Percentiles rank a stretch among this genome's conserved stretches.
Evolutionary conservation across 2,797 vertebrate species (phyloP).

Genomic region (Arrhamphus sclerolepis): DNA sequence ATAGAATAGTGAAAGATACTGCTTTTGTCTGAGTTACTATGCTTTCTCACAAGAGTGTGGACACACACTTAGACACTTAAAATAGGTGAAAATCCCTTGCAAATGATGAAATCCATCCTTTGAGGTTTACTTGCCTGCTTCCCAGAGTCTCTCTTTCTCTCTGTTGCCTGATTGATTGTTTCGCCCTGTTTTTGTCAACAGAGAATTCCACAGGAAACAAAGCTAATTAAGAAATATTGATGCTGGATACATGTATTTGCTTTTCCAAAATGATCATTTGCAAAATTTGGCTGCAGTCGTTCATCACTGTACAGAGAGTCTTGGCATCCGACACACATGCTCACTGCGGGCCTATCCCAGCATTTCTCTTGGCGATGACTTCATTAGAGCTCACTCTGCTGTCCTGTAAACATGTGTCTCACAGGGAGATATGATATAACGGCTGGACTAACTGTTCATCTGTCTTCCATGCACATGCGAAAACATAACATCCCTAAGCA

Average conservation of each 20-base stretch:
- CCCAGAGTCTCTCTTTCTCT: conserved; percentile 48
- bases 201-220: conserved; percentile 80
- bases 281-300: conserved; percentile 63
- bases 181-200: conserved; percentile 70
- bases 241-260: conserved; percentile 80
- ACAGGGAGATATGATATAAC: conserved; percentile 70
- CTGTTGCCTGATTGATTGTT: conserved; percentile 68
- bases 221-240: conserved; percentile 80
- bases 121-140: conserved; percentile 59
- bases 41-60: conserved; percentile 36
- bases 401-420: conserved; percentile 71
- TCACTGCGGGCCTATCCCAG: conserved; percentile 64
- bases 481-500: conserved; percentile 47
- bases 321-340: conserved; percentile 68
- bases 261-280: conserved; percentile 80
- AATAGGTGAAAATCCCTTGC: conserved; percentile 56
- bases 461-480: conserved; percentile 55
- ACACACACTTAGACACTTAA: conserved; percentile 31
- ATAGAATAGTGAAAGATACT: conserved; percentile 11
- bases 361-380: conserved; percentile 68
- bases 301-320: conserved; percentile 67
- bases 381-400: conserved; percentile 68
- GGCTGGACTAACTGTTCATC: conserved; percentile 49
- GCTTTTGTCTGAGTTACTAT: too few species aligned
- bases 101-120: conserved; percentile 64